Evolutionary conservation across 2,888 invertebrate genomes (phyloP), one percentile per base, ranked within the genome.

Genomic region (Plemyria rubiginata): DNA sequence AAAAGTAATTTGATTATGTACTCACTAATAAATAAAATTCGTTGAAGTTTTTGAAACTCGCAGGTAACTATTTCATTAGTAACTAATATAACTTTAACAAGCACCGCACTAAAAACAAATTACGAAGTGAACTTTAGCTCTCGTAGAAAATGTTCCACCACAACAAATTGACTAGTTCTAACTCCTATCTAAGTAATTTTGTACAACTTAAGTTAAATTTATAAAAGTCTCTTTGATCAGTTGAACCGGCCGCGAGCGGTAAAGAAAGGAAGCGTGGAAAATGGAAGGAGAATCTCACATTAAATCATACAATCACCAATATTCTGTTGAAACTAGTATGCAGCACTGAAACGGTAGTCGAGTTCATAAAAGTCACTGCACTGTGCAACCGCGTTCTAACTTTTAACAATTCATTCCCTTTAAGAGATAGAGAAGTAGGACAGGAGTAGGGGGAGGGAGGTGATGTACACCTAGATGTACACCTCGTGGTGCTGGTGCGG

Each of bases 131-230:
- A 85, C 81, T 79, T 81, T 82, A 88, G 85, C 82, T 86, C 85
- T 86, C 82, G 85, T 91, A 91, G 90, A 90, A 91, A 91, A 89
- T 80, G 78, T 87, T 78, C 78, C 89, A 88, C 88, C 90, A 88
- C 86, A 90, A 87, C 86, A 88, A 91, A 92, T 92, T 92, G 90
- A 92, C 92, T 92, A 92, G 88, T 82, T 85, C 91, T 91, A 92
- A 85, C 74, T 78, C 82, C 89, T 91, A 91, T 82, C 87, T 90
- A 88, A 79, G 78, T 82, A 84, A 60, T 60, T 79, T 78, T 83
- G 79, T 85, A 84, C 81, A 78, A 48, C 65, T 72, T 75, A 78
- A 53, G 63, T 66, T 87, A 86, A 84, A 84, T 87, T 87, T 78
- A 87, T 82, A 82, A 84, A 85, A 87, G 92, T 92, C 90, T 88